Evolutionary conservation across 2,888 invertebrate species (phyloP).

Genomic region (Rotaria magnacalcarata): DNA sequence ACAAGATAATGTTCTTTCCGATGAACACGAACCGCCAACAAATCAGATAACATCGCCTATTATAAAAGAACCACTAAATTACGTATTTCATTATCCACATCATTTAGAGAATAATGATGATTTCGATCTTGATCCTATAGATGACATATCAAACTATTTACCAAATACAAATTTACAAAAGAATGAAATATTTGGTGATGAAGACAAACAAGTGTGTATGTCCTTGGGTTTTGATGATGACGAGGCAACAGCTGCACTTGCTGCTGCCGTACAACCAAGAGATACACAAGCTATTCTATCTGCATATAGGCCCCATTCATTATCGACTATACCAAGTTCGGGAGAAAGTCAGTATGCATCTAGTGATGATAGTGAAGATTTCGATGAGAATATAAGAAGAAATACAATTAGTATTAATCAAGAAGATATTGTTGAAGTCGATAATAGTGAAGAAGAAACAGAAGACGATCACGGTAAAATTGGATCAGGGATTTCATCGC

Average conservation of each 20-base stretch:
- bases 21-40: not conserved
- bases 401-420: not conserved
- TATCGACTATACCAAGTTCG: conserved; percentile 14
- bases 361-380: not conserved
- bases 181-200: not conserved
- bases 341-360: not conserved
- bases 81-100: conserved; percentile 9
- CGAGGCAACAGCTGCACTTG: conserved; percentile 7
- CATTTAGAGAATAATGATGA: not conserved
- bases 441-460: not conserved
- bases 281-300: not conserved
- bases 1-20: not conserved
- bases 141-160: not conserved
- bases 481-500: not conserved
- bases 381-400: not conserved
- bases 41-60: not conserved
- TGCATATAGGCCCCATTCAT: not conserved
- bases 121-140: not conserved
- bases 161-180: not conserved
- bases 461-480: not conserved
- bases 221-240: not conserved
- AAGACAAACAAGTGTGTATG: conserved; percentile 8
- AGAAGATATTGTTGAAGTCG: not conserved
- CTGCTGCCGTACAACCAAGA: not conserved
- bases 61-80: conserved; percentile 13